Conservation (phyloP, 2,888 invertebrate genomes). For the Azorinus chamasolen region DNA sequence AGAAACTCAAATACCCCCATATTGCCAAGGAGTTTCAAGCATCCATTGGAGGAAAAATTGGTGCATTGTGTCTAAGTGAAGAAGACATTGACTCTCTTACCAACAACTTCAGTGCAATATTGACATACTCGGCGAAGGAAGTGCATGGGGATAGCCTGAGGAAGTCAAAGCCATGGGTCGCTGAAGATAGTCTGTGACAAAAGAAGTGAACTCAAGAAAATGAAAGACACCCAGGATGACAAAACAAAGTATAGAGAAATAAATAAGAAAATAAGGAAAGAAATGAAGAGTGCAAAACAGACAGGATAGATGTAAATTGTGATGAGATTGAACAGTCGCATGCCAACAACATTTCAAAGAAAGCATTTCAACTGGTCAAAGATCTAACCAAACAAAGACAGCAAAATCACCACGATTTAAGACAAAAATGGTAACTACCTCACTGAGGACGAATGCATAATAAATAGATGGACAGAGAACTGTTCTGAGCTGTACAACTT, state of each 20-base stretch:
- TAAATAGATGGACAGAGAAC: conserved; percentile 45
- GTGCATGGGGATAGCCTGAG: not conserved
- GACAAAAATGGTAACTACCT: conserved; percentile 31
- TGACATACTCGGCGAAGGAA: conserved; percentile 22
- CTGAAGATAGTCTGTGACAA: conserved; percentile 8
- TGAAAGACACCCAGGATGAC: not conserved
- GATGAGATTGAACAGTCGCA: too few species aligned
- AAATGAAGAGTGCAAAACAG: too few species aligned
- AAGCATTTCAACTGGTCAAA: too few species aligned
- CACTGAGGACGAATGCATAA: conserved; percentile 27
- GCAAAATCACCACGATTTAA: not conserved
- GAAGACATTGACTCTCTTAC: not conserved
- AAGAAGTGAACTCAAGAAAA: conserved; percentile 16
- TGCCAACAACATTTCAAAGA: too few species aligned
- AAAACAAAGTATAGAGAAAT: conserved; percentile 9
- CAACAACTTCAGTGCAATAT: not conserved
- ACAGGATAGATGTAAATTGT: too few species aligned
- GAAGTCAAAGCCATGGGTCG: conserved; percentile 16
- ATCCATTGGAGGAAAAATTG: conserved; percentile 14
- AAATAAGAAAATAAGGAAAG: conserved; percentile 12
- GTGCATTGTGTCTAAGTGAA: not conserved
- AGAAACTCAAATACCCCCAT: conserved; percentile 23
- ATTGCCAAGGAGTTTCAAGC: conserved; percentile 14
- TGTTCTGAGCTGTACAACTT: conserved; percentile 41
- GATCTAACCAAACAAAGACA: too few species aligned